Evolutionary conservation across 1,140 invertebrate species (phyloP), one percentile per base, ranked within the genome.

Genomic region (Drosophila sproati): DNA sequence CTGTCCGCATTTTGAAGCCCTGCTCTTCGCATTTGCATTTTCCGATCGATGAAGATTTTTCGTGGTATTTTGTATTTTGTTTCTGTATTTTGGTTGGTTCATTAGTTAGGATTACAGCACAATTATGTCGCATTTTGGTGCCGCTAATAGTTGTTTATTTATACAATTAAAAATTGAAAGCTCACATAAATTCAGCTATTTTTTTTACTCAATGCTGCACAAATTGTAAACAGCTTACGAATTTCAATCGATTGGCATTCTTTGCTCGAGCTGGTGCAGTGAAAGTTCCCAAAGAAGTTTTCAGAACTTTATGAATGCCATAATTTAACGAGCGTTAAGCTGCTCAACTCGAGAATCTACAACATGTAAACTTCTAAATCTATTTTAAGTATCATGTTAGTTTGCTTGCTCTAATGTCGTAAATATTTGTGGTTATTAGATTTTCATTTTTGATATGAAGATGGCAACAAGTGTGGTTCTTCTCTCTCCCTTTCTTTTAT

Each of bases 81-180:
- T 63, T 50, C 70, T 67, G 61, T 73, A 71, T 73, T 73, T 64
- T 86, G 82, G 57, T 78, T 74, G 83, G 81, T 85, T 85, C 85
- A 89, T 89, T 89, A 89, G 85, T 89, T 85, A 90, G 85, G 86
- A 85, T 89, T 90, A 89, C 81, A 57, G 75, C 70, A 76, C 85
- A 89, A 89, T 89, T 90, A 89, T 89, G 85, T 90, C 85, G 85
- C 78, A 81, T 88, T 88, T 88, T 29, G 62, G 59, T 72, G 73
- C 70, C 74, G 68, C 80, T 89, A 80, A 89, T 83, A 88, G 86
- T 89, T 88, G 85, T 89, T 88, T 88, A 88, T 88, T 88, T 88
- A 89, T 48, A 75, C 74, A 88, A 88, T 89, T 78, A 56, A 60
- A 80, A 87, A 87, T 79, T 82, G 76, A 87, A 88, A 82, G 83